Base-by-base conservation (phyloP, 1,140 invertebrate species). In the Bombyx mandarina region DNA sequence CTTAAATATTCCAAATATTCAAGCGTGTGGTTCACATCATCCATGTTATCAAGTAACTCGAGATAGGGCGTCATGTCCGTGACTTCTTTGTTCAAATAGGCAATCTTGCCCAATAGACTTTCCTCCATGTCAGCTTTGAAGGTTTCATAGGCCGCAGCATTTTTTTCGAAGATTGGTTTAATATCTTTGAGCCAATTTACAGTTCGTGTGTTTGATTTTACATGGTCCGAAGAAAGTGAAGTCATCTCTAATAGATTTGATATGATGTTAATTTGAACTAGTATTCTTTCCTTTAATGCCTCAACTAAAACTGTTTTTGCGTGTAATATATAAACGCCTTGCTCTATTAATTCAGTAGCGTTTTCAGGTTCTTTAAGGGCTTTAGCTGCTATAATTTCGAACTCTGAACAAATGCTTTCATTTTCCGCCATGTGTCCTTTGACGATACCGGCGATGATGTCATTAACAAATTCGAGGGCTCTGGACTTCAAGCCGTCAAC, bases 81-180 rank as follows among this genome's bases (percentile, higher is more conserved):
- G 54, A 96, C 89, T 67, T 94, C 91, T 26, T 88, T 80, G 69
- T 92, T 92, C 2, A 97, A 88, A 69, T 91, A 90, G 48, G 91
- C 90, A 9, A 93, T 92, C 67, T 91, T 91, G 50, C 89, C 87
- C 56, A 92, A 88, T 45, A 97, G 71, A 60, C 90, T 89, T 69
- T 96, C 94, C 86, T 97, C 95, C 71, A 96, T 93, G 56, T 93
- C 91, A 54, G 90, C 93, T 87, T 96, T 96, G 49, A 91, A 92
- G 43, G 92, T 90, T 86, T 97, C 95, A 73, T 93, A 93, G 61
- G 93, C 90, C 44, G 90, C 89, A 48, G 91, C 91, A 76, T 93
- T 93, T 72, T 90, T 90, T 22, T 94, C 91, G 63, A 95, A 91
- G 48, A 94, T 91, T 4, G 92, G 91, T 69, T 92, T 91, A 10